Conservation (phyloP, 2,797 vertebrate genomes). For the Xerus rutilus region DNA sequence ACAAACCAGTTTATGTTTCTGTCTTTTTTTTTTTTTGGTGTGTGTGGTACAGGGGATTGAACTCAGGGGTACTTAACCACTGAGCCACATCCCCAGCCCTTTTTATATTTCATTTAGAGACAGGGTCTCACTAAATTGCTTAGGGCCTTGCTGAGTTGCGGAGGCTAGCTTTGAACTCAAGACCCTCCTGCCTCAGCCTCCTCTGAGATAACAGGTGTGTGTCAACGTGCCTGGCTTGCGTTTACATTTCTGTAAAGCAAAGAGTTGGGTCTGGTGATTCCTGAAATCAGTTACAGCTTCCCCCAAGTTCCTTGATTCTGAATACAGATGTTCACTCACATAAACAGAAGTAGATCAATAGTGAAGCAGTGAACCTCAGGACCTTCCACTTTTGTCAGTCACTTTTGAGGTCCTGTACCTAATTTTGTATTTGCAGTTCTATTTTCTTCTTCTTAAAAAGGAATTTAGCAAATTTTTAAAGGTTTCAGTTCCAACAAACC, state of each 20-base stretch:
- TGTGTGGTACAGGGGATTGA: no score
- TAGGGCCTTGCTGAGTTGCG: no score
- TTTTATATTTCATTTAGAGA: no score
- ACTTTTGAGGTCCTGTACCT: not conserved
- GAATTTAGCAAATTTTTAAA: not conserved
- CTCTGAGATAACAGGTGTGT: no score
- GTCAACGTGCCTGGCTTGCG: no score
- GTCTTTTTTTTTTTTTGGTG: not conserved
- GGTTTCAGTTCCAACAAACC: not conserved
- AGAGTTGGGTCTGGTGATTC: not conserved
- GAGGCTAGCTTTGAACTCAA: no score
- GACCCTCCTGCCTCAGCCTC: no score
- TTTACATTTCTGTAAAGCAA: not conserved
- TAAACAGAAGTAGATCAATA: not conserved
- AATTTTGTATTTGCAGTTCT: not conserved
- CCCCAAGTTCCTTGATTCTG: not conserved
- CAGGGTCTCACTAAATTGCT: no score
- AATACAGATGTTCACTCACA: not conserved
- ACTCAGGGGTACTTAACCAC: no score
- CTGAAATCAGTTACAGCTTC: not conserved
- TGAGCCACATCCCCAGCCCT: no score
- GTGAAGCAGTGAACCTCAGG: not conserved
- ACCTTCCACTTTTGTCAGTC: not conserved
- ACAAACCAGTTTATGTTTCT: not conserved
- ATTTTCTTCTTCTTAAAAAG: conserved; percentile 12